Conservation (phyloP, 2,113 vertebrate genomes). For the Cervus canadensis region DNA sequence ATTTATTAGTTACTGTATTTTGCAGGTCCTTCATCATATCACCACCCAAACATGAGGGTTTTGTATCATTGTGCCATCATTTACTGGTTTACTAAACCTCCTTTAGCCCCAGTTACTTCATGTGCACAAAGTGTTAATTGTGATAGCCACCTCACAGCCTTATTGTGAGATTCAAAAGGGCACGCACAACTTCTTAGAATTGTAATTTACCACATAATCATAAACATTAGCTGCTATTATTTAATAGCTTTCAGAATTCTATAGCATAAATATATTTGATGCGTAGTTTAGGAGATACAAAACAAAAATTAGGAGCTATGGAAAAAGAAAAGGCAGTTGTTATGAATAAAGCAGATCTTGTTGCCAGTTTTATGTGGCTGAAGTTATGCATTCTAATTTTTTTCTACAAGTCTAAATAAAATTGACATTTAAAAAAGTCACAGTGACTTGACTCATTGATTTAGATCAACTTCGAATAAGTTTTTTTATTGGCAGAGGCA, state of each 20-base stretch:
- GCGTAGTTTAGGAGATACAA: neutral
- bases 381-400: neutral
- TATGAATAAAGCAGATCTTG: neutral
- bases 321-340: neutral
- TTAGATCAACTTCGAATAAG: conserved; percentile 21
- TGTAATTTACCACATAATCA: neutral
- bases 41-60: fast-evolving
- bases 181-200: neutral
- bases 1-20: neutral
- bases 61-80: neutral
- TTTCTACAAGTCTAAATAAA: conserved; percentile 28
- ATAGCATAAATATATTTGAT: neutral
- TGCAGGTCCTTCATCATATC: neutral
- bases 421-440: conserved; percentile 38
- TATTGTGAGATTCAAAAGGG: neutral
- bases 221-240: neutral
- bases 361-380: neutral
- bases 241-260: neutral
- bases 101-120: neutral
- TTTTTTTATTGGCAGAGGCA: neutral
- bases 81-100: neutral
- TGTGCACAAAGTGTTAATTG: neutral
- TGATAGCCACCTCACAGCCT: neutral
- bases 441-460: conserved; percentile 30
- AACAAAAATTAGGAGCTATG: neutral